Evolutionary conservation across 1,140 invertebrate genomes (phyloP).

Genomic region (Drosophila triauraria): DNA sequence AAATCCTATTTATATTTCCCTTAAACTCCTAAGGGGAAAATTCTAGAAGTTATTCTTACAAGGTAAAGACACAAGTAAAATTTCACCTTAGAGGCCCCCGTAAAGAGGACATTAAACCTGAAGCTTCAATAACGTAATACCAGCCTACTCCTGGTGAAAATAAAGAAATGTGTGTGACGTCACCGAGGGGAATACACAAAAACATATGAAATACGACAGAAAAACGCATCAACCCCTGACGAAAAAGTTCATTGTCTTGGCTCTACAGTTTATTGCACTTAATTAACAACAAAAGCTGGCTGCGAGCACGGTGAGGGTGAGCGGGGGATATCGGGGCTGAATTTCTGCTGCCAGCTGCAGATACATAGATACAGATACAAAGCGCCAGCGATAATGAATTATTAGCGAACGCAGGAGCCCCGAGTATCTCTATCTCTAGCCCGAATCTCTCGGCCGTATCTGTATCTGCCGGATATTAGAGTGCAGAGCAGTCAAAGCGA

Average conservation of each 20-base stretch:
- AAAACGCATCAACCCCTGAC: slow-evolving; percentile 60
- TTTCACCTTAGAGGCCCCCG: slow-evolving; percentile 1
- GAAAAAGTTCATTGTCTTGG: slow-evolving; percentile 70
- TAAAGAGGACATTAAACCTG: slow-evolving; percentile 16
- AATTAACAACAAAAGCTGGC: slow-evolving; percentile 56
- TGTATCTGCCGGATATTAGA: slow-evolving; percentile 76
- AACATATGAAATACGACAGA: slow-evolving; percentile 14
- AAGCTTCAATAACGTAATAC: slow-evolving; percentile 14
- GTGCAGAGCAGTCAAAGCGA: slow-evolving; percentile 43
- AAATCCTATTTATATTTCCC: no score
- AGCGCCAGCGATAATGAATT: slow-evolving; percentile 72
- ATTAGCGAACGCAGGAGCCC: slow-evolving; percentile 46
- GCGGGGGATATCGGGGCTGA: background rate
- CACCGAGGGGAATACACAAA: slow-evolving; percentile 23
- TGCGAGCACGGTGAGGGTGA: slow-evolving; percentile 1
- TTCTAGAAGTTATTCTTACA: background rate
- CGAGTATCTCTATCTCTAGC: slow-evolving; percentile 22
- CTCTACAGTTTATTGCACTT: slow-evolving; percentile 71
- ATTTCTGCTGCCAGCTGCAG: slow-evolving; percentile 42
- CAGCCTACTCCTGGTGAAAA: slow-evolving; percentile 5
- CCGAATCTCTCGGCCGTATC: slow-evolving; percentile 31
- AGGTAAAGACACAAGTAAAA: background rate
- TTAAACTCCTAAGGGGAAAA: background rate
- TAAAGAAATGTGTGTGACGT: slow-evolving; percentile 31
- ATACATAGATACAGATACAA: slow-evolving; percentile 52